Percentiles rank a stretch among this genome's conserved stretches.
Conservation (phyloP, 2,797 vertebrate species). For the Xiphorhynchus erythropygius region DNA sequence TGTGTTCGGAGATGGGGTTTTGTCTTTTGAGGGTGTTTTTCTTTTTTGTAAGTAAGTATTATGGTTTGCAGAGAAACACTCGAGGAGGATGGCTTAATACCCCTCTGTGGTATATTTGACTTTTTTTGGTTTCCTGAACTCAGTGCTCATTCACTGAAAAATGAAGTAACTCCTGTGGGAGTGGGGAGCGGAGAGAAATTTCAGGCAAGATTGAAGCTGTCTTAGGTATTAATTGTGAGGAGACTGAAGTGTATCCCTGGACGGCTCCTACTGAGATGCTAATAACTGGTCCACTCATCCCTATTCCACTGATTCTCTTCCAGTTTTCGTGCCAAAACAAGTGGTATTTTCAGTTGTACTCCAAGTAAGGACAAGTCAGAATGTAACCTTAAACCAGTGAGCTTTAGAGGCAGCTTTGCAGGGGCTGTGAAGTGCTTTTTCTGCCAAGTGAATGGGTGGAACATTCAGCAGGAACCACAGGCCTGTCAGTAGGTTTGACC, state of each 20-base stretch:
- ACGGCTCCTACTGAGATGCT: not conserved
- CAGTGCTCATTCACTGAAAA: not conserved
- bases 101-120: not conserved
- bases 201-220: not conserved
- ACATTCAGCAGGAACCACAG: not conserved
- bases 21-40: not conserved
- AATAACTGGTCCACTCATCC: not conserved
- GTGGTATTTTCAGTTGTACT: not conserved
- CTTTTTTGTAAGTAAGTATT: not conserved
- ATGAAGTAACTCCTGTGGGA: not conserved
- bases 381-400: constrained; percentile 31
- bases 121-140: not conserved
- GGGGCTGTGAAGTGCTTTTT: not conserved
- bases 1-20: not conserved
- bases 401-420: not conserved
- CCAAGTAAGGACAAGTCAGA: not conserved
- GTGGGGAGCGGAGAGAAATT: not conserved
- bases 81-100: not conserved
- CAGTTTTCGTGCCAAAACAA: constrained; percentile 15
- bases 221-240: not conserved
- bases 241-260: not conserved
- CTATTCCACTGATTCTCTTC: not conserved
- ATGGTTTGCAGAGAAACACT: not conserved
- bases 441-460: not conserved
- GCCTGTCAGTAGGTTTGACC: not conserved